These are phyloP conservation scores for Eumeta japonica DNA, from an alignment of 1,140 invertebrate species.

Conservation along the genomic window DNA sequence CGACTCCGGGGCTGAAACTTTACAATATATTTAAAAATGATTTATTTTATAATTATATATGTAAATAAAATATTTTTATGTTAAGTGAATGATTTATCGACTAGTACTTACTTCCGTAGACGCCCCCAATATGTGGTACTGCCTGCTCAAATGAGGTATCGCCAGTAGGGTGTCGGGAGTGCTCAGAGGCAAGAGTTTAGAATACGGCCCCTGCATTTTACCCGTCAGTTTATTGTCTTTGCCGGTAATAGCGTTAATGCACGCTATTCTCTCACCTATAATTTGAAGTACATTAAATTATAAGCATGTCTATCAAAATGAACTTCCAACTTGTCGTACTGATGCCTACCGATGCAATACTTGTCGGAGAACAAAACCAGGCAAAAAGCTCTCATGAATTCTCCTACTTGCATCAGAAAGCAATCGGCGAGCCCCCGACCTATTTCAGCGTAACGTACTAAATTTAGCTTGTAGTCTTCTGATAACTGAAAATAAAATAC, in stretches of 20 bases:
- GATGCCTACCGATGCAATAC: constrained; percentile 34
- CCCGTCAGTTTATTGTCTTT: constrained; percentile 48
- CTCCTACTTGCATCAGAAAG: constrained; percentile 36
- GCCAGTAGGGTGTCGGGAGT: constrained; percentile 25
- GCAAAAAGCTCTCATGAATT: constrained; percentile 32
- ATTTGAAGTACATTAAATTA: no score
- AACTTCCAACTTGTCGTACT: neutral
- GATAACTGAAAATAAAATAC: constrained; percentile 19
- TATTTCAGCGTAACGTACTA: constrained; percentile 37
- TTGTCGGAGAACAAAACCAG: constrained; percentile 46
- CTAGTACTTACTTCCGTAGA: constrained; percentile 32
- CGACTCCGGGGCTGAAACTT: no score
- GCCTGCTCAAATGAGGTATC: constrained; percentile 28
- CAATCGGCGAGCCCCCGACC: constrained; percentile 41
- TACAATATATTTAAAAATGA: no score
- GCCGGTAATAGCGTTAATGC: constrained; percentile 39
- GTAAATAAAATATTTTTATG: no score
- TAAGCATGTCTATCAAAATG: no score
- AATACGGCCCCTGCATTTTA: constrained; percentile 44
- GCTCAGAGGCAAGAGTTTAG: constrained; percentile 25
- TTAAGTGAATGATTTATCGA: no score
- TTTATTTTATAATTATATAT: no score
- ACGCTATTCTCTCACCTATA: constrained; percentile 43
- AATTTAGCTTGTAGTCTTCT: constrained; percentile 24
- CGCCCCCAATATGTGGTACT: constrained; percentile 34